These are phyloP conservation scores for Rhagonycha fulva DNA, from an alignment of 2,888 invertebrate species.

Conservation along the genomic window DNA sequence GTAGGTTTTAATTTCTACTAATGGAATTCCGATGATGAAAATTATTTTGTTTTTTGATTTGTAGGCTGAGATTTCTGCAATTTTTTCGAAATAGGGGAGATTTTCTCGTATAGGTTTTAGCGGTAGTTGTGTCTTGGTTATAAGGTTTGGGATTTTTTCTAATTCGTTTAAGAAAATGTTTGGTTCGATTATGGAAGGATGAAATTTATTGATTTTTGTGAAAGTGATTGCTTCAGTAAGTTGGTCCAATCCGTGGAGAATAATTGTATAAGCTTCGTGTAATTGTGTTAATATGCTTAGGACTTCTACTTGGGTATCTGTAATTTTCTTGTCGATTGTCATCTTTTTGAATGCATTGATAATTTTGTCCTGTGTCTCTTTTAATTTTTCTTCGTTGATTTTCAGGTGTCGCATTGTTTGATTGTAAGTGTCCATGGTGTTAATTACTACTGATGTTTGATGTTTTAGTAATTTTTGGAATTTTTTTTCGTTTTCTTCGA, in stretches of 20 bases:
- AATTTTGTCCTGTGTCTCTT: neutral
- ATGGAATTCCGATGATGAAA: neutral
- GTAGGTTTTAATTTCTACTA: neutral
- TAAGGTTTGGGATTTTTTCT: neutral
- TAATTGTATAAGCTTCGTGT: neutral
- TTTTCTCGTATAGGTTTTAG: neutral
- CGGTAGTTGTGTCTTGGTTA: neutral
- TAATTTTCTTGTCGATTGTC: no score
- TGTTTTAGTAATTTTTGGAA: neutral
- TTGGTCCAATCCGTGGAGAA: neutral
- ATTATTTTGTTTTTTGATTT: neutral
- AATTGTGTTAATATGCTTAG: neutral
- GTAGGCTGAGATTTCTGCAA: neutral
- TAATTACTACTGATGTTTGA: neutral
- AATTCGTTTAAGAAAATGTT: neutral
- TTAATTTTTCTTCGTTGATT: neutral
- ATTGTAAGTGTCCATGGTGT: neutral
- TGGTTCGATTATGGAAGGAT: neutral
- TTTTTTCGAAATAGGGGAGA: neutral
- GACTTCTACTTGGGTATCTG: neutral
- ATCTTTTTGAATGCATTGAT: no score
- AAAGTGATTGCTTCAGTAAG: neutral
- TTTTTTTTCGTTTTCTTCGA: neutral
- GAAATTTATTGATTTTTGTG: neutral
- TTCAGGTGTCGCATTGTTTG: neutral